Conservation (phyloP, 1,140 invertebrate genomes). For the Pogonomyrmex barbatus region DNA sequence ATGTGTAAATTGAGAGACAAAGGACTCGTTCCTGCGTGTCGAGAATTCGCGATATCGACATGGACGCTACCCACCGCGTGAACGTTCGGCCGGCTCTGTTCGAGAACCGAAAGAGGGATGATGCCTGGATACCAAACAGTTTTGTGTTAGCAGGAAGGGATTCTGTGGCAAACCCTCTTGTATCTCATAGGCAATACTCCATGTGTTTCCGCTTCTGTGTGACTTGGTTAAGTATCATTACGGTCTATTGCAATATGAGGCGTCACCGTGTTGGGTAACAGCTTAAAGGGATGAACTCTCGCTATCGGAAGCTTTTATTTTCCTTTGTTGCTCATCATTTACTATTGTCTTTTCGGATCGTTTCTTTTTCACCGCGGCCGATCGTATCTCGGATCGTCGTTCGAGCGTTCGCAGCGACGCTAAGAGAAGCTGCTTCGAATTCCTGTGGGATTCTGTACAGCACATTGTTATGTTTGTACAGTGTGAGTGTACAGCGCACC, state of each 20-base stretch:
- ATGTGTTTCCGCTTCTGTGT: slow-evolving; percentile 8
- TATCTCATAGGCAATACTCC: not conserved
- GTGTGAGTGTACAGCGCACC: slow-evolving; percentile 46
- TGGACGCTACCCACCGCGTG: not conserved
- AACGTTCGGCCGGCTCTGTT: not conserved
- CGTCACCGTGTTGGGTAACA: not conserved
- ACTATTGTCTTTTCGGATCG: not conserved
- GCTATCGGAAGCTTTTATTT: not conserved
- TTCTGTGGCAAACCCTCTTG: not conserved
- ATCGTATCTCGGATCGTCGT: not conserved
- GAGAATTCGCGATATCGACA: slow-evolving; percentile 17
- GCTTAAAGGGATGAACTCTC: not conserved
- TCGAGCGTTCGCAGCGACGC: not conserved
- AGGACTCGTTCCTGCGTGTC: slow-evolving; percentile 37
- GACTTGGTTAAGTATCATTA: not conserved
- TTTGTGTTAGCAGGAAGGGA: not conserved
- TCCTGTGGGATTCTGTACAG: slow-evolving; percentile 27
- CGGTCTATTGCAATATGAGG: not conserved
- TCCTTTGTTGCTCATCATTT: not conserved
- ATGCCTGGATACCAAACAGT: not conserved
- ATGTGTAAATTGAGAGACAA: slow-evolving; percentile 20
- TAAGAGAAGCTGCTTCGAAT: not conserved
- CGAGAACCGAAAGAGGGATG: not conserved
- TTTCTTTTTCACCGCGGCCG: not conserved
- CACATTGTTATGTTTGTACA: slow-evolving; percentile 48